phyloP scores from a whole-genome alignment of 2,797 vertebrate genomes.

The Diglossa cyanea region DNA sequence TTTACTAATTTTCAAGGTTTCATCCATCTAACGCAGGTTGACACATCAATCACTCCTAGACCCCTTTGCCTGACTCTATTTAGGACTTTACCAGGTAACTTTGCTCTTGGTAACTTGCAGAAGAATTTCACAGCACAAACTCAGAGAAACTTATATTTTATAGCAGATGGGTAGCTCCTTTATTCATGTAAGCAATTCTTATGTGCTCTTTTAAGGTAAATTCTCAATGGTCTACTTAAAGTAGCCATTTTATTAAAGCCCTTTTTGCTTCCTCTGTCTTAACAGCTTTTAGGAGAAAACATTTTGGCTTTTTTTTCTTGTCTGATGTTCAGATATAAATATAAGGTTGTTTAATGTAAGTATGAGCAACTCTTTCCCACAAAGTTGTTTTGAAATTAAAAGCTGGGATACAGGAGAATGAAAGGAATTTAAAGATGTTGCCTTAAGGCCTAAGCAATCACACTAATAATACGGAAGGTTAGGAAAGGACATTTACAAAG shows the following conservation, averaged over 20 bases:
- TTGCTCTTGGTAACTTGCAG: not conserved
- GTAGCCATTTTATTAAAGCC: not conserved
- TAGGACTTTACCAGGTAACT: not conserved
- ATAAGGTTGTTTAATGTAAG: not conserved
- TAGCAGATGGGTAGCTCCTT: not conserved
- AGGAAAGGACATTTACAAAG: not conserved
- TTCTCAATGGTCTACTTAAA: not conserved
- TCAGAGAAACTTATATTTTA: not conserved
- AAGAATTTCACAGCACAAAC: not conserved
- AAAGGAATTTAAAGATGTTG: slow-evolving; percentile 43
- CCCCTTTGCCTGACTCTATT: not conserved
- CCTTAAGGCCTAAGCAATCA: slow-evolving; percentile 15
- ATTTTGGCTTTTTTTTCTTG: not conserved
- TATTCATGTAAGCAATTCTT: not conserved
- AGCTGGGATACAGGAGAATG: slow-evolving; percentile 10
- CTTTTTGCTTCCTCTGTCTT: not conserved
- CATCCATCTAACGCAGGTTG: rapidly evolving
- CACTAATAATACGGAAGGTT: not conserved
- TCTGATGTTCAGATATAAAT: slow-evolving; percentile 29
- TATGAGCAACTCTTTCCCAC: not conserved
- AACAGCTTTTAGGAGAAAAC: not conserved
- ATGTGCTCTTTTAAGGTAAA: not conserved
- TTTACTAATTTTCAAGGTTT: not conserved
- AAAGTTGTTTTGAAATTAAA: slow-evolving; percentile 35
- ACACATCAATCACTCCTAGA: not conserved